These are phyloP conservation scores for Siniperca chuatsi DNA, from an alignment of 2,113 vertebrate genomes.

Conservation along the genomic window DNA sequence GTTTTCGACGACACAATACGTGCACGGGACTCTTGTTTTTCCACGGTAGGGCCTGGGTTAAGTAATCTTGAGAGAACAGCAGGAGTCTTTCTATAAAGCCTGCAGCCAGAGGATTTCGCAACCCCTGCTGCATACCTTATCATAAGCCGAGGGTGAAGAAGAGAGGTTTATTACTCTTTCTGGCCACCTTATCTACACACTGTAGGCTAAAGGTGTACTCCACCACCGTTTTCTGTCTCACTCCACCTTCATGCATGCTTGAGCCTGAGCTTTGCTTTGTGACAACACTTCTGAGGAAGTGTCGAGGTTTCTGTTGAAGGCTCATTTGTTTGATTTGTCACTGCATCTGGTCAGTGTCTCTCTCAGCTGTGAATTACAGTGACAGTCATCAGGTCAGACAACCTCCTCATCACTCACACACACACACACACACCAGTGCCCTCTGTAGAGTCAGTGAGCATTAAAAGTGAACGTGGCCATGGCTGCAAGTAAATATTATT, in stretches of 20 bases:
- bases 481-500: not conserved
- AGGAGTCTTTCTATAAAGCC: slow-evolving; percentile 28
- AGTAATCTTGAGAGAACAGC: slow-evolving; percentile 24
- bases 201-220: slow-evolving; percentile 19
- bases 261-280: not conserved
- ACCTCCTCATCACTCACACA: not conserved
- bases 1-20: slow-evolving; percentile 1
- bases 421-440: not conserved
- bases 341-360: slow-evolving; percentile 5
- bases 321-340: not conserved
- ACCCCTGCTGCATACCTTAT: slow-evolving; percentile 68
- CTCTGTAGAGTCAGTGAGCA: not conserved
- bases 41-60: slow-evolving; percentile 21
- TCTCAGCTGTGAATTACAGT: slow-evolving; percentile 23
- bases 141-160: slow-evolving; percentile 6
- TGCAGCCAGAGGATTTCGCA: slow-evolving; percentile 68
- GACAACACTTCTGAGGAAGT: slow-evolving; percentile 14
- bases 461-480: not conserved
- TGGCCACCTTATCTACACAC: slow-evolving; percentile 33
- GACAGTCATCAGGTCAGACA: slow-evolving; percentile 13
- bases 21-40: slow-evolving; percentile 2
- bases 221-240: not conserved
- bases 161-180: slow-evolving; percentile 16
- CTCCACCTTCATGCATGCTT: not conserved
- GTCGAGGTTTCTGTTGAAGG: not conserved